Conservation (phyloP, 2,888 invertebrate genomes). For the Xylocampa areola region DNA sequence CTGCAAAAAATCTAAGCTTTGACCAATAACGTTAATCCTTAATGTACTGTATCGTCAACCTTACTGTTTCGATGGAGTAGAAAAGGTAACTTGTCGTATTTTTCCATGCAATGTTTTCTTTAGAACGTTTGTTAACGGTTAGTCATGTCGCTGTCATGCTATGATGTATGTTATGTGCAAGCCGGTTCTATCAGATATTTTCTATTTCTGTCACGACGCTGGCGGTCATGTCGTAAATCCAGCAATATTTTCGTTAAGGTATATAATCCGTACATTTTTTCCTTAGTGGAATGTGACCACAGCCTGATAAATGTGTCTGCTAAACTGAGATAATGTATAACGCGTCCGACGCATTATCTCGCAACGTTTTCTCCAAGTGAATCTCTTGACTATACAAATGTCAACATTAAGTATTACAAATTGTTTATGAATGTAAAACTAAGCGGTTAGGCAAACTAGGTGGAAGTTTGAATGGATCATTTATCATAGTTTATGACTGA, state of each 20-base stretch:
- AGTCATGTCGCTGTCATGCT: conserved; percentile 75
- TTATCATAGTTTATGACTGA: conserved; percentile 39
- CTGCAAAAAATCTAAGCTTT: too few relatives aligned
- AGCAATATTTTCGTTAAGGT: conserved; percentile 76
- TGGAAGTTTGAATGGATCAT: conserved; percentile 46
- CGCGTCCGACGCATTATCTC: conserved; percentile 43
- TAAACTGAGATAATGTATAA: conserved; percentile 63
- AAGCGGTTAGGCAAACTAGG: conserved; percentile 41
- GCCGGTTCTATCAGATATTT: conserved; percentile 76
- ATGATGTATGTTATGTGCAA: conserved; percentile 78
- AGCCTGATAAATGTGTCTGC: conserved; percentile 67
- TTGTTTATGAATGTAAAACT: conserved; percentile 56
- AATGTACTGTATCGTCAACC: conserved; percentile 18
- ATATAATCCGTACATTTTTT: conserved; percentile 75
- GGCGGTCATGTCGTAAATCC: conserved; percentile 73
- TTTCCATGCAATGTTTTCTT: conserved; percentile 38
- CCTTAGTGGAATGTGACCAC: conserved; percentile 72
- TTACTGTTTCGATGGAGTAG: conserved; percentile 19
- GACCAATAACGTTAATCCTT: neutral
- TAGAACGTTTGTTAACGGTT: conserved; percentile 69
- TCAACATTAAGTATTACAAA: conserved; percentile 59
- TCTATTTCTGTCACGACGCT: conserved; percentile 83
- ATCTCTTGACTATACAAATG: conserved; percentile 51
- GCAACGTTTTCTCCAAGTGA: conserved; percentile 46
- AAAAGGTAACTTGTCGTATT: conserved; percentile 35